A percentile compares a stretch with the other conserved stretches of the same genome.
These are phyloP conservation scores for Calcarius lapponicus DNA, from an alignment of 2,797 vertebrate genomes.

Conservation along the genomic window DNA sequence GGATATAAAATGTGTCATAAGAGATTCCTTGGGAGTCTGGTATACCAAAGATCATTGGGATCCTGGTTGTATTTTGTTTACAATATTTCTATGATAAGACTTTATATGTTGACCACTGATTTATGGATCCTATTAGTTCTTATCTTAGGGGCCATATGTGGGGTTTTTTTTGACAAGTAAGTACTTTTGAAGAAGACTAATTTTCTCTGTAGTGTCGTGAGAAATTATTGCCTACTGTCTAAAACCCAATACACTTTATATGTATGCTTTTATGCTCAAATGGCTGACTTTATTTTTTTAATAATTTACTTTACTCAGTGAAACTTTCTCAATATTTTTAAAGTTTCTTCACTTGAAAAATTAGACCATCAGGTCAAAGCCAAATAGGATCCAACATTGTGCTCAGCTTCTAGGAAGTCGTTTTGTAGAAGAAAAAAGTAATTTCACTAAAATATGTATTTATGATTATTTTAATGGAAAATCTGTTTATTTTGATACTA, in stretches of 20 bases:
- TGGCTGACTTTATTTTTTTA: neutral
- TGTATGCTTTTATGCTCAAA: constrained; percentile 55
- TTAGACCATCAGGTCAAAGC: neutral
- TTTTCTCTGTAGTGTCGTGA: constrained; percentile 18
- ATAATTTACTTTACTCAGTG: neutral
- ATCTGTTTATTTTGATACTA: neutral
- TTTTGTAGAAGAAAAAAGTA: neutral
- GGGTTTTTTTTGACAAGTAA: neutral
- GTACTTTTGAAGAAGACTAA: constrained; percentile 13
- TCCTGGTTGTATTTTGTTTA: constrained; percentile 68
- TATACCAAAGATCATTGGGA: constrained; percentile 74
- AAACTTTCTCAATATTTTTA: neutral
- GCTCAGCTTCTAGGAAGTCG: neutral
- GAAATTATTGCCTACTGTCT: constrained; percentile 15
- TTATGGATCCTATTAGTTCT: constrained; percentile 30
- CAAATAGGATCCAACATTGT: neutral
- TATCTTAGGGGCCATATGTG: neutral
- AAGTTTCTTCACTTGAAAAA: neutral
- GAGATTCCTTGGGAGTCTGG: constrained; percentile 39
- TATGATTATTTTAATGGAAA: neutral
- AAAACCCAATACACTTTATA: constrained; percentile 55
- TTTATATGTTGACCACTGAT: constrained; percentile 26
- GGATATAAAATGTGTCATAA: constrained; percentile 25
- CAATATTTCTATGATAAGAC: constrained; percentile 57
- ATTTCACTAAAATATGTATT: neutral